These are phyloP conservation scores for Poeciliopsis infans DNA, from an alignment of 2,797 vertebrate genomes.

Conservation along the genomic window DNA sequence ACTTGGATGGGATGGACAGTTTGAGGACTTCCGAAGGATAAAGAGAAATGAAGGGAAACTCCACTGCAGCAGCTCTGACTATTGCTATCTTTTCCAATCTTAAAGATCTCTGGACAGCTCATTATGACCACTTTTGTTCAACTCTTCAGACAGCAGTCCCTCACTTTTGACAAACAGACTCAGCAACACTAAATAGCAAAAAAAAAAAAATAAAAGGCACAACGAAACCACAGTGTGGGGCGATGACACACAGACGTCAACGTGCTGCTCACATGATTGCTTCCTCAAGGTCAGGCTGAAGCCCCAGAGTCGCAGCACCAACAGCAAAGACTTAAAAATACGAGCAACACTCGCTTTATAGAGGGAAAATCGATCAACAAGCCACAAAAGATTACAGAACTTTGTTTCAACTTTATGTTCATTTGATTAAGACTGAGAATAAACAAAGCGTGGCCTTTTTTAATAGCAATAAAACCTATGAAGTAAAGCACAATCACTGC, in stretches of 20 bases:
- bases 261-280: conserved; percentile 30
- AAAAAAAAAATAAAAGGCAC: background rate
- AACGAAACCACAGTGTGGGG: background rate
- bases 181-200: background rate
- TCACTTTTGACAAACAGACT: background rate
- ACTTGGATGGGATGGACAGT: conserved; percentile 66
- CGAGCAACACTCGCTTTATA: conserved; percentile 6
- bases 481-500: background rate
- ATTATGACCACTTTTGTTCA: background rate
- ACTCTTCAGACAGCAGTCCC: conserved; percentile 7
- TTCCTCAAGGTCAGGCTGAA: conserved; percentile 58
- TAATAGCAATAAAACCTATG: background rate
- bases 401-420: background rate
- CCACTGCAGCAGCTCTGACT: conserved; percentile 28
- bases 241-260: conserved; percentile 33
- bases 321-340: conserved; percentile 34
- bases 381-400: background rate
- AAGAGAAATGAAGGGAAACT: conserved; percentile 29
- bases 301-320: conserved; percentile 27
- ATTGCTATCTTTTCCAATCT: conserved; percentile 39
- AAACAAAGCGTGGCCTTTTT: background rate
- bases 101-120: background rate
- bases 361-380: conserved; percentile 1
- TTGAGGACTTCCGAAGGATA: conserved; percentile 63
- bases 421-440: background rate